Percentiles rank a stretch among this genome's conserved stretches.
Evolutionary conservation across 2,888 invertebrate genomes (phyloP).

Genomic region (Bombylius major): DNA sequence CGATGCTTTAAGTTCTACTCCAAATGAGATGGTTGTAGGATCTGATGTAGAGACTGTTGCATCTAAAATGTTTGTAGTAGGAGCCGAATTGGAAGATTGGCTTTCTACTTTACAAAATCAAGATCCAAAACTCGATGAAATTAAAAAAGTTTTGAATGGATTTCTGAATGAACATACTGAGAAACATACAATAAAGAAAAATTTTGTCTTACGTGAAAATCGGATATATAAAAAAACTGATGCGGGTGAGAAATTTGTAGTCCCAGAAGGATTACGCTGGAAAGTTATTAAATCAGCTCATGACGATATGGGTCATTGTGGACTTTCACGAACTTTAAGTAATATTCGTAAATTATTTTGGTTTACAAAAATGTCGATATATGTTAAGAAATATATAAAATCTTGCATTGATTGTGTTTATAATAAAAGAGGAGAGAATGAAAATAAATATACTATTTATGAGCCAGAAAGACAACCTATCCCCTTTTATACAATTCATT

Average conservation of each 20-base stretch:
- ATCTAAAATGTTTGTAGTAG: not conserved
- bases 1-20: not conserved
- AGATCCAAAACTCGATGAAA: not conserved
- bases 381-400: too few relatives aligned
- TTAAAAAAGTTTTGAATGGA: not conserved
- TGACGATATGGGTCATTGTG: too few relatives aligned
- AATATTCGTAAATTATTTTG: constrained; percentile 18
- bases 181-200: not conserved
- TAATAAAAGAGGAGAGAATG: constrained; percentile 20
- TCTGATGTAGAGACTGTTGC: not conserved
- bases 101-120: not conserved
- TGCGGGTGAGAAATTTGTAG: too few relatives aligned
- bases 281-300: constrained; percentile 8
- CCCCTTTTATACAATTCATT: constrained; percentile 19
- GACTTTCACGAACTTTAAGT: constrained; percentile 3
- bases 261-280: constrained; percentile 6
- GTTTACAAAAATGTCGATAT: too few relatives aligned
- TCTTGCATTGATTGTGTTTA: constrained; percentile 30
- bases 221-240: too few relatives aligned
- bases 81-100: constrained; percentile 3
- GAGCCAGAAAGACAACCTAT: constrained; percentile 14
- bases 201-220: too few relatives aligned
- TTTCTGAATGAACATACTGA: too few relatives aligned
- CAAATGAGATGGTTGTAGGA: not conserved
- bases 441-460: constrained; percentile 13